phyloP scores from a whole-genome alignment of 2,888 invertebrate genomes.

The Halictus quadricinctus region DNA sequence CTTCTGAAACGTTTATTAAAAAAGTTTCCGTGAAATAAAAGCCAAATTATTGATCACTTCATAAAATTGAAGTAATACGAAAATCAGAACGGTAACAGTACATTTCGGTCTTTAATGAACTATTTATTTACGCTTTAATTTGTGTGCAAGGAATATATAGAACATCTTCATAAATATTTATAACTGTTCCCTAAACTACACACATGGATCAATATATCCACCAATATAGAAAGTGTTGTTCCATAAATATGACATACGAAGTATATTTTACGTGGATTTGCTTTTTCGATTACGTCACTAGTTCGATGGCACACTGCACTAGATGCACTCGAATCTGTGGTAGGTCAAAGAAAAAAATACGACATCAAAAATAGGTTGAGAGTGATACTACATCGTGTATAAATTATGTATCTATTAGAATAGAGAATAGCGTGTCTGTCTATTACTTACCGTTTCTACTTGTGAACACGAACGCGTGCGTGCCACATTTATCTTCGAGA shows the following conservation, averaged over 20 bases:
- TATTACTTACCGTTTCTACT: conserved; percentile 2
- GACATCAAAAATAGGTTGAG: not conserved
- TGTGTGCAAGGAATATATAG: too few relatives aligned
- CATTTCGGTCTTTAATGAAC: too few relatives aligned
- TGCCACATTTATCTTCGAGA: not conserved
- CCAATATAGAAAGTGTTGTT: not conserved
- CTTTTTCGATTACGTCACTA: not conserved
- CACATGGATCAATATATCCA: not conserved
- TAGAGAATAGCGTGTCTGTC: not conserved
- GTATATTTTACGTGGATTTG: not conserved
- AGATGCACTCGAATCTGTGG: not conserved
- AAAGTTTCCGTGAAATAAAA: too few relatives aligned
- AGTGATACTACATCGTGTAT: not conserved
- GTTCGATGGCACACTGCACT: not conserved
- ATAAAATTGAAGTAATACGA: too few relatives aligned
- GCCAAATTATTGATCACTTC: too few relatives aligned
- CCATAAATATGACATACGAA: not conserved
- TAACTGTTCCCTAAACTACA: too few relatives aligned
- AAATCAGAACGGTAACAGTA: too few relatives aligned
- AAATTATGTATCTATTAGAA: not conserved
- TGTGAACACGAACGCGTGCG: not conserved
- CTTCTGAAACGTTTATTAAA: too few relatives aligned
- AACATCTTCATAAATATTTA: too few relatives aligned
- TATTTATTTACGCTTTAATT: too few relatives aligned
- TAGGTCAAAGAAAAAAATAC: not conserved